Base-by-base conservation (phyloP, 2,797 vertebrate species). In the Argya squamiceps region DNA sequence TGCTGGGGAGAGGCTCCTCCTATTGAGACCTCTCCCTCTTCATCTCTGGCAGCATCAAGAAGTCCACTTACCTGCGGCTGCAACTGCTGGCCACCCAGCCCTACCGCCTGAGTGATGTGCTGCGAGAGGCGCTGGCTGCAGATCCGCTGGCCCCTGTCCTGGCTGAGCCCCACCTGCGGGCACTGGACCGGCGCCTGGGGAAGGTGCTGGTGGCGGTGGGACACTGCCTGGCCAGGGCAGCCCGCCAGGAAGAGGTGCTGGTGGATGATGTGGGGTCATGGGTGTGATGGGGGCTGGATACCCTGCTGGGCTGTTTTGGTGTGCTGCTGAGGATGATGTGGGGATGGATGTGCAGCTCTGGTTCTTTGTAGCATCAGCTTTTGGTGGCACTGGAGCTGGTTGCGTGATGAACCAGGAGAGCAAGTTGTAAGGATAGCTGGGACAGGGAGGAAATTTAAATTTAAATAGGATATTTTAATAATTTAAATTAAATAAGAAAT, bases 131-230 rank as follows among this genome's bases (percentile, higher is more conserved):
- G 0, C 67, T 98, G 76, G 93, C 94, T 7, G 3, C 62, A 1
- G 97, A 97, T 29, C 93, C 43, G 2, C 88, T 98, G 39, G 47
- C 88, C 4, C 97, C 97, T 0, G 2, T 98, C 70, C 94, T 98
- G n/a, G 59, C 93, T 0, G 96, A 98, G 76, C 96, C 96, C 26
- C 97, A 96, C 88, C 75, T 95, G 71, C 29, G 3, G 60, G 96
- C 97, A 0, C 94, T 88, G 44, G 95, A 96, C 82, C 78, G 91
- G 19, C 78, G 91, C 59, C 95, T 96, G 74, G 84, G 34, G 36
- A 92, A 95, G 34, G 59, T 96, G 50, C 81, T 97, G 62, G 68
- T 11, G 0, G 56, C 3, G 2, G 84, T 89, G 71, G 58, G 59
- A 74, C 74, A 12, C 29, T 95, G 94, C 74, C 63, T 81, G 71